Conservation (phyloP, 2,888 invertebrate genomes). For the Cheiracanthium punctorium region DNA sequence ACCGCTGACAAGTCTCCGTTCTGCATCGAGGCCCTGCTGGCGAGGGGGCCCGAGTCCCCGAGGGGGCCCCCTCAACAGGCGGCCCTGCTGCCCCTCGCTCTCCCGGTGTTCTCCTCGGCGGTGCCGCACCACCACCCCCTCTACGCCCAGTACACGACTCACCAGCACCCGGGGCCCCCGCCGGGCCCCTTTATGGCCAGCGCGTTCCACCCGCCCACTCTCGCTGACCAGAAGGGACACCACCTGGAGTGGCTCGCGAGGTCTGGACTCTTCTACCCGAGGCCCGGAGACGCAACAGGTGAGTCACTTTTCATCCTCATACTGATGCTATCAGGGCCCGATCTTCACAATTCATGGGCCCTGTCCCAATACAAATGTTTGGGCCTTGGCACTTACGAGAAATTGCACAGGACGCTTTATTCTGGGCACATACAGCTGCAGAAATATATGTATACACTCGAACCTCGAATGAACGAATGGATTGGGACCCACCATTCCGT, state of each 20-base stretch:
- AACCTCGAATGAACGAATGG: too few species aligned
- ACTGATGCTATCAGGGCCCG: too few species aligned
- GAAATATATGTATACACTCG: too few species aligned
- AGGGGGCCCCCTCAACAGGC: slow-evolving; percentile 23
- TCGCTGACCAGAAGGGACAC: slow-evolving; percentile 56
- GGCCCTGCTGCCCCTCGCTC: slow-evolving; percentile 31
- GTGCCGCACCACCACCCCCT: slow-evolving; percentile 63
- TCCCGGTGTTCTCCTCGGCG: slow-evolving; percentile 63
- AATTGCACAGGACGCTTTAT: too few species aligned
- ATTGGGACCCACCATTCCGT: too few species aligned
- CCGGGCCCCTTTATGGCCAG: slow-evolving; percentile 43
- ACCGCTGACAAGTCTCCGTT: slow-evolving; percentile 63
- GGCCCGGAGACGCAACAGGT: slow-evolving; percentile 72
- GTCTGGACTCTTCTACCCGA: slow-evolving; percentile 72
- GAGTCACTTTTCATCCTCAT: slow-evolving; percentile 35
- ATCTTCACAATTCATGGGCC: too few species aligned
- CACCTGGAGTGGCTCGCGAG: slow-evolving; percentile 72
- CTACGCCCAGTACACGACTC: slow-evolving; percentile 63
- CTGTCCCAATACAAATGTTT: too few species aligned
- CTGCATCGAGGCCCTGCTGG: slow-evolving; percentile 71
- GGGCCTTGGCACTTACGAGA: too few species aligned
- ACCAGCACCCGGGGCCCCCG: slow-evolving; percentile 27
- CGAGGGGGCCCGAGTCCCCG: slow-evolving; percentile 52
- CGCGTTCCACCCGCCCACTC: slow-evolving; percentile 64
- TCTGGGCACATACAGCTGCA: too few species aligned